A percentile compares a stretch with the other conserved stretches of the same genome.
Conservation (phyloP, 2,888 invertebrate species). For the Chorisops tibialis region DNA sequence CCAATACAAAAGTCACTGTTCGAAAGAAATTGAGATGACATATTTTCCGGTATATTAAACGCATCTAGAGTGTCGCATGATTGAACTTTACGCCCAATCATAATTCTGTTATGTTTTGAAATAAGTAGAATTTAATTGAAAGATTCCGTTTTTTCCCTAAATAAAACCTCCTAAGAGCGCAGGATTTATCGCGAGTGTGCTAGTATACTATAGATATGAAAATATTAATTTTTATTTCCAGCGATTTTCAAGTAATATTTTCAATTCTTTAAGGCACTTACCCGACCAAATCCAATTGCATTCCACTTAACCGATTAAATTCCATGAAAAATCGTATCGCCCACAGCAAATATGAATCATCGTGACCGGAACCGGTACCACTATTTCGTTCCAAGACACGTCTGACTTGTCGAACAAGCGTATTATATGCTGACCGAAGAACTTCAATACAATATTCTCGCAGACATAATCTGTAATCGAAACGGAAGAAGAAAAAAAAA, state of each 20-base stretch:
- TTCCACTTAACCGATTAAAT: conserved; percentile 85
- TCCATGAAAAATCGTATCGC: conserved; percentile 95
- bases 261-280: conserved; percentile 50
- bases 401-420: conserved; percentile 83
- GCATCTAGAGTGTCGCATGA: too few species aligned
- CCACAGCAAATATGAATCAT: conserved; percentile 94
- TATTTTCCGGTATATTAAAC: too few species aligned
- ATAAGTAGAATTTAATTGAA: too few species aligned
- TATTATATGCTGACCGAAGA: conserved; percentile 88
- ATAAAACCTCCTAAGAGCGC: too few species aligned
- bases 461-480: conserved; percentile 73
- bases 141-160: too few species aligned
- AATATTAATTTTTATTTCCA: too few species aligned
- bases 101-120: too few species aligned
- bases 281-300: conserved; percentile 86
- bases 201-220: too few species aligned
- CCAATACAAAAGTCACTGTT: too few species aligned
- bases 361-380: conserved; percentile 67
- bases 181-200: too few species aligned
- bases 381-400: conserved; percentile 66
- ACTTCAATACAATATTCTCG: conserved; percentile 95
- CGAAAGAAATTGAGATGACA: too few species aligned
- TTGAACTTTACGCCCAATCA: too few species aligned
- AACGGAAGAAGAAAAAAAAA: conserved; percentile 42
- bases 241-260: conserved; percentile 6